Evolutionary conservation across 2,888 invertebrate species (phyloP).

Genomic region (Nasonovia ribisnigri): DNA sequence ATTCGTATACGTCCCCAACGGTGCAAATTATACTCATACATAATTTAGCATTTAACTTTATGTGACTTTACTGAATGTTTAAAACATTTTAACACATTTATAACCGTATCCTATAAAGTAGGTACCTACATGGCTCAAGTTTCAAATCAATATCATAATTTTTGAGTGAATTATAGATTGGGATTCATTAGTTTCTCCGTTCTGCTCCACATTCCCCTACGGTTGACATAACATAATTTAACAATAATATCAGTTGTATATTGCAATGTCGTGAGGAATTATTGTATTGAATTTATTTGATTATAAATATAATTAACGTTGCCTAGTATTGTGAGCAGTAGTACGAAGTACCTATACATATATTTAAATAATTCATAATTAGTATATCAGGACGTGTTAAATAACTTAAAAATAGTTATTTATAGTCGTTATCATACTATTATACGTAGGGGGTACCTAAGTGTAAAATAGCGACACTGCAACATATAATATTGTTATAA

Average conservation of each 20-base stretch:
- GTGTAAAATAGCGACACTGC: too few species aligned
- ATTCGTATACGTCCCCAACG: neutral
- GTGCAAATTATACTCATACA: neutral
- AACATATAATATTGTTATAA: too few species aligned
- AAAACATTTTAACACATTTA: neutral
- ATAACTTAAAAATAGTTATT: neutral
- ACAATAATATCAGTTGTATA: neutral
- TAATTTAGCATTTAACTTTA: neutral
- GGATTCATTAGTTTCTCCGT: neutral
- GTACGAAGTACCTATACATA: neutral
- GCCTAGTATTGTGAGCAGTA: neutral
- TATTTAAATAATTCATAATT: neutral
- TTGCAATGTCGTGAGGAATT: neutral
- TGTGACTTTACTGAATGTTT: neutral
- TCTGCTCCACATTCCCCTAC: neutral
- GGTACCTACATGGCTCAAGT: too few species aligned
- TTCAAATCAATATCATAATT: neutral
- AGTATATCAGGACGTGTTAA: neutral
- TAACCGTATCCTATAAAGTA: neutral
- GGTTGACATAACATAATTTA: neutral
- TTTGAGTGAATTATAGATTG: neutral
- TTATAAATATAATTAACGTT: neutral
- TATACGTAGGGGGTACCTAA: too few species aligned
- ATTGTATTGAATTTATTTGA: neutral
- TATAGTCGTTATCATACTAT: too few species aligned